Evolutionary conservation across 2,113 vertebrate genomes (phyloP).

Genomic region (Glaucidium brasilianum): DNA sequence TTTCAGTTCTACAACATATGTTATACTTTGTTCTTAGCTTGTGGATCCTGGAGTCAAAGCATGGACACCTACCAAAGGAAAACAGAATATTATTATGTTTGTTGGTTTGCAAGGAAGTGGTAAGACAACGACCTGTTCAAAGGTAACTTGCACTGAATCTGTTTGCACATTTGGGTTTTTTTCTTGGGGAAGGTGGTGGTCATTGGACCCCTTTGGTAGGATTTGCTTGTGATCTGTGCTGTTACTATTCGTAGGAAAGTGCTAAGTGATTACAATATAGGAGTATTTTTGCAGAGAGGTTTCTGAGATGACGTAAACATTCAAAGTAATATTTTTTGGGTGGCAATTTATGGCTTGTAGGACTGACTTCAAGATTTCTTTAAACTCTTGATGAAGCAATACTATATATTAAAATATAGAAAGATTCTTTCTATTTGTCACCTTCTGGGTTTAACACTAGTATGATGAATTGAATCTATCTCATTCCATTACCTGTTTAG

Average conservation of each 20-base stretch:
- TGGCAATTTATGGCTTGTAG: neutral
- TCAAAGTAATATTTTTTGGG: neutral
- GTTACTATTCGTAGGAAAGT: neutral
- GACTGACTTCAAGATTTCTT: neutral
- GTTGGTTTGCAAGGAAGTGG: constrained; percentile 98
- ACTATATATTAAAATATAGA: neutral
- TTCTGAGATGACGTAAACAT: neutral
- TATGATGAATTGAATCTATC: neutral
- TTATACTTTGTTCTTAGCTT: constrained; percentile 75
- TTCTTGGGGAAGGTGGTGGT: neutral
- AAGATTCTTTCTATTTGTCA: neutral
- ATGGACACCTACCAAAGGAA: constrained; percentile 98
- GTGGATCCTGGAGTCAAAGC: constrained; percentile 99
- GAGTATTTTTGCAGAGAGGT: neutral
- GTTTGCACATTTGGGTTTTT: neutral
- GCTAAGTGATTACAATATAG: neutral
- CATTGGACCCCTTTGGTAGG: neutral
- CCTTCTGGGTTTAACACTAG: neutral
- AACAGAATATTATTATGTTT: constrained; percentile 99
- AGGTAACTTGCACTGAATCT: constrained; percentile 75
- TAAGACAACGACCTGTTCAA: constrained; percentile 98
- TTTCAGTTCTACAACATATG: neutral
- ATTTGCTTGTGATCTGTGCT: neutral
- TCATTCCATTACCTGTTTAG: neutral
- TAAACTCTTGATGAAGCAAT: neutral